Evolutionary conservation across 2,888 invertebrate genomes (phyloP), one percentile per base, ranked within the genome.

Genomic region (Ormyrus pomaceus): DNA sequence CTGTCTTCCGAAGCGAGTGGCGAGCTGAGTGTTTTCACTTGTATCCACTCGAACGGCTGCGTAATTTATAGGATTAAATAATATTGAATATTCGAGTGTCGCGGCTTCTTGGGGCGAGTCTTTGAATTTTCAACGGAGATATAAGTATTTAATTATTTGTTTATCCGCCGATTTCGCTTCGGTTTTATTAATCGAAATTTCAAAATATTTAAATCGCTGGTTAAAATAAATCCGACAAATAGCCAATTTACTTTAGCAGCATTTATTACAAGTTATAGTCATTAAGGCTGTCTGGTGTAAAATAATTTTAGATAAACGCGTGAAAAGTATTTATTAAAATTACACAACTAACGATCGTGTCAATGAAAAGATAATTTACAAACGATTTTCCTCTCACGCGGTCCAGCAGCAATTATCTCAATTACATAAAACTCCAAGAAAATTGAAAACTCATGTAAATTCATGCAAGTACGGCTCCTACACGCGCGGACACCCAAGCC

Each of bases 381-480:
- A 19, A 19, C 19, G 19, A 19, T 19, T 19, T 19, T 19, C 19
- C 19, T 0, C 19, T 19, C 19, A 19, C 19, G 19, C 19, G 19
- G 19, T 2, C 19, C 19, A 19, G 19, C 19, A 2, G 2, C 19
- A 19, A 19, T 19, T 19, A 19, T 19, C 19, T 19, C 19, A 64
- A 64, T 64, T 48, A 59, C 34, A 13, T 19, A 45, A 8, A 48
- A 70, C n/a, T 46, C 6, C 19, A 19, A 58, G 46, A 48, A 19
- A 48, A 64, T 64, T 64, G 48, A 46, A 62, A 34, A 64, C 61
- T 64, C 46, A 64, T 64, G 70, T 11, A 58, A 56, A 58, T 48
- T 46, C 45, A 51, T 51, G 13, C 50, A 19, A 8, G n/a, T 0
- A 46, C 7, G 13, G 34, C 53, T 50, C 53, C 13, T 68, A 53